Percentiles rank a stretch among this genome's conserved stretches.
phyloP scores from a whole-genome alignment of 2,888 invertebrate species.

The Galerucella pusilla region DNA sequence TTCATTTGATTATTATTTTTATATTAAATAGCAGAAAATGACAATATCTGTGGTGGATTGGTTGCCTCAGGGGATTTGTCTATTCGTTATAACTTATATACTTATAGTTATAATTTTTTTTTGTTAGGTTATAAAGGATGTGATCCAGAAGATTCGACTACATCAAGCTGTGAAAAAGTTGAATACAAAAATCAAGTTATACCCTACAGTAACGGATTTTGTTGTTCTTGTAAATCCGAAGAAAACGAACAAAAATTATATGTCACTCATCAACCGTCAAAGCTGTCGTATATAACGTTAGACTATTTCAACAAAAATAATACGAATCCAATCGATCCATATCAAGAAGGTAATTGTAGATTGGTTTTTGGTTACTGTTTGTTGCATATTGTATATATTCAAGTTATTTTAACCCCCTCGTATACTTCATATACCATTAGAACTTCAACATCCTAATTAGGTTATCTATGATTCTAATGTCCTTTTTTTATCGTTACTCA shows the following conservation, averaged over 20 bases:
- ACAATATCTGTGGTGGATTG: too few relatives aligned
- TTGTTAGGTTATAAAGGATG: slow-evolving; percentile 63
- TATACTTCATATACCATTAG: too few relatives aligned
- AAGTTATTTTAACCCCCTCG: too few relatives aligned
- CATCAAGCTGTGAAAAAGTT: slow-evolving; percentile 64
- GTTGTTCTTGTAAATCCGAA: slow-evolving; percentile 65
- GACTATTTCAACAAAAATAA: slow-evolving; percentile 5
- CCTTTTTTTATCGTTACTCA: too few relatives aligned
- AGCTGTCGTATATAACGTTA: neutral
- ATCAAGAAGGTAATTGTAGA: neutral
- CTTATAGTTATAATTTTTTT: neutral
- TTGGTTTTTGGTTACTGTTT: neutral
- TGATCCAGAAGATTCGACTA: slow-evolving; percentile 50
- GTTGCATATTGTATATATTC: too few relatives aligned
- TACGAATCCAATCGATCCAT: neutral
- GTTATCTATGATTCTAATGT: too few relatives aligned
- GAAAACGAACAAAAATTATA: slow-evolving; percentile 30
- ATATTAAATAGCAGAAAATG: too few relatives aligned
- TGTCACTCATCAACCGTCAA: neutral
- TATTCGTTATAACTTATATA: neutral
- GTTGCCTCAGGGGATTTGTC: too few relatives aligned
- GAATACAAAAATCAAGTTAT: slow-evolving; percentile 61
- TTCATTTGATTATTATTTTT: too few relatives aligned
- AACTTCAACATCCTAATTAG: too few relatives aligned
- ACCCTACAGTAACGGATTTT: slow-evolving; percentile 67